A percentile compares a stretch with the other conserved stretches of the same genome.
Evolutionary conservation across 2,888 invertebrate genomes (phyloP).

Genomic region (Tanypteryx hageni): DNA sequence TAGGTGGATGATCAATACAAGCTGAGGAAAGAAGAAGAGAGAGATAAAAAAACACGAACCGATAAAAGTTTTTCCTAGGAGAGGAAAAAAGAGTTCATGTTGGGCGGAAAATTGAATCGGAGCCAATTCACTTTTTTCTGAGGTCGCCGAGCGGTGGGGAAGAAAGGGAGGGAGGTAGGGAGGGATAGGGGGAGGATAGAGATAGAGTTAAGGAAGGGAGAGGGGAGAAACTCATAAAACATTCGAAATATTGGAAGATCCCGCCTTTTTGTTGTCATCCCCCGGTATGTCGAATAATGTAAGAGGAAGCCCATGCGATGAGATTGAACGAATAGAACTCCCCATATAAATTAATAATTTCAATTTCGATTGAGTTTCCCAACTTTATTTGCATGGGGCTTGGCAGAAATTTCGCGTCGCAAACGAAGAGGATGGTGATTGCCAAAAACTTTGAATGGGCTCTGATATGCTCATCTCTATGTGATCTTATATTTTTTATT

Average conservation of each 20-base stretch:
- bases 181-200: too few relatives aligned
- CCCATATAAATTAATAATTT: conserved; percentile 8
- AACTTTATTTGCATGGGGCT: neutral
- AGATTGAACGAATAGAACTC: neutral
- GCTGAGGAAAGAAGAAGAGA: neutral
- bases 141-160: neutral
- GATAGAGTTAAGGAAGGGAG: too few relatives aligned
- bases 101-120: conserved; percentile 1
- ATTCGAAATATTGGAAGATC: neutral
- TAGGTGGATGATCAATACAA: neutral
- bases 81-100: too few relatives aligned
- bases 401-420: neutral
- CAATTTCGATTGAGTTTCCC: neutral
- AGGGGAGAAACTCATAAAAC: neutral
- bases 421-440: too few relatives aligned
- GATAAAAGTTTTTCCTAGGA: neutral
- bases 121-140: neutral
- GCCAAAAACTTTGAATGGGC: neutral
- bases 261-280: neutral
- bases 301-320: neutral
- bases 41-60: neutral
- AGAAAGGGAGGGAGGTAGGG: too few relatives aligned
- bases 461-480: neutral
- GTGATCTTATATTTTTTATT: neutral
- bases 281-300: neutral